A percentile compares a stretch with the other conserved stretches of the same genome.
Conservation (phyloP, 2,113 vertebrate genomes). For the Eonycteris spelaea region DNA sequence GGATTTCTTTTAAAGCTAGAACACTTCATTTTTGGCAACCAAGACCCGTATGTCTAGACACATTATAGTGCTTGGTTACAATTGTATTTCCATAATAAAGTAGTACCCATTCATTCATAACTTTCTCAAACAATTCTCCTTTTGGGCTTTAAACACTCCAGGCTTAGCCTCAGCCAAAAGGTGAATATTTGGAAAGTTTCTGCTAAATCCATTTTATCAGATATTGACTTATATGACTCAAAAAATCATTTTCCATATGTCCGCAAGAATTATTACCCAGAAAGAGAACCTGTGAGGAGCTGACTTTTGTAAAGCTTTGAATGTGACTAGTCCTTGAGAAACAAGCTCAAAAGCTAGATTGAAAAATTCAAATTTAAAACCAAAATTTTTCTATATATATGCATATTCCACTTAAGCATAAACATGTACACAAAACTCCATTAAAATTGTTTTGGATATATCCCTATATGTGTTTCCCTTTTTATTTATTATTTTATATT, state of each 20-base stretch:
- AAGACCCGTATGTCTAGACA: conserved; percentile 68
- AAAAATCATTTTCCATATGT: conserved; percentile 76
- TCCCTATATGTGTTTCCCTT: not conserved
- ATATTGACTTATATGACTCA: conserved; percentile 72
- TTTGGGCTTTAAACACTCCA: conserved; percentile 58
- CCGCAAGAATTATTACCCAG: conserved; percentile 58
- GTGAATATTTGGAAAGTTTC: conserved; percentile 77
- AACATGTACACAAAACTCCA: not conserved
- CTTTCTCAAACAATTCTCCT: conserved; percentile 57
- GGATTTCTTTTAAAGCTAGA: conserved; percentile 60
- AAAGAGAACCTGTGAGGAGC: conserved; percentile 41
- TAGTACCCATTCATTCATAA: conserved; percentile 75
- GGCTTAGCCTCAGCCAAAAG: conserved; percentile 62
- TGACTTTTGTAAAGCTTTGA: conserved; percentile 58
- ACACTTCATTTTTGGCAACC: conserved; percentile 65
- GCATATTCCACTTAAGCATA: not conserved
- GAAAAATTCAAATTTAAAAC: conserved; percentile 48
- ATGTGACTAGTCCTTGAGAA: conserved; percentile 53
- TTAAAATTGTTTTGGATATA: not conserved
- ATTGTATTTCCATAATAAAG: conserved; percentile 74
- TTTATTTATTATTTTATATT: not conserved
- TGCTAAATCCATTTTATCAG: conserved; percentile 77
- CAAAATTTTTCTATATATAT: not conserved
- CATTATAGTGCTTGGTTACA: conserved; percentile 62
- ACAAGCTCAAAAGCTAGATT: conserved; percentile 41